A percentile compares a stretch with the other conserved stretches of the same genome.
These are phyloP conservation scores for Lacerta viridis DNA, from an alignment of 2,797 vertebrate species.

Conservation along the genomic window DNA sequence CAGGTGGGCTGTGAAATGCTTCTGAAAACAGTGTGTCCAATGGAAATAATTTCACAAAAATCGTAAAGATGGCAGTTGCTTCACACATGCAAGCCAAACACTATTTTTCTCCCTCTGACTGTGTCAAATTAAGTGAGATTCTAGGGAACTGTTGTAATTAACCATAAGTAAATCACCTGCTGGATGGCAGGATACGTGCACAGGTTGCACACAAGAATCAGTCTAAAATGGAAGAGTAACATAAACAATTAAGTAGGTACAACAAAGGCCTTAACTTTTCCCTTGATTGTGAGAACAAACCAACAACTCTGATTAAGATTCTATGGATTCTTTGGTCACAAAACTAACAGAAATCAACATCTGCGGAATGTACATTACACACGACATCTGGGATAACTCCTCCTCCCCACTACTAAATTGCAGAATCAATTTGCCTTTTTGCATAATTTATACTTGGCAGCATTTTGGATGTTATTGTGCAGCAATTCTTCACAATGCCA, in stretches of 20 bases:
- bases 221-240: background rate
- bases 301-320: background rate
- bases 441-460: background rate
- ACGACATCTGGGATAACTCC: background rate
- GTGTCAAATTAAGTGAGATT: background rate
- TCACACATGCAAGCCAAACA: background rate
- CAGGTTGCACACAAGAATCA: background rate
- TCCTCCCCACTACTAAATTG: background rate
- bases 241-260: accelerated
- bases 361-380: slow-evolving; percentile 30
- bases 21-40: background rate
- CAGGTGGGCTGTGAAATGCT: background rate
- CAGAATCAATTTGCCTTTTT: background rate
- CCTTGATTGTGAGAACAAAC: background rate
- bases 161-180: background rate
- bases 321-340: background rate
- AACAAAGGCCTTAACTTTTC: slow-evolving; percentile 46
- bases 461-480: background rate
- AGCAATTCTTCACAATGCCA: background rate
- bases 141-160: background rate
- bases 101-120: background rate
- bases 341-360: slow-evolving; percentile 38
- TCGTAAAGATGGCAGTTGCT: background rate
- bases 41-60: background rate
- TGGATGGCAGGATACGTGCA: background rate